phyloP scores from a whole-genome alignment of 2,113 vertebrate species.

The Microtus ochrogaster region DNA sequence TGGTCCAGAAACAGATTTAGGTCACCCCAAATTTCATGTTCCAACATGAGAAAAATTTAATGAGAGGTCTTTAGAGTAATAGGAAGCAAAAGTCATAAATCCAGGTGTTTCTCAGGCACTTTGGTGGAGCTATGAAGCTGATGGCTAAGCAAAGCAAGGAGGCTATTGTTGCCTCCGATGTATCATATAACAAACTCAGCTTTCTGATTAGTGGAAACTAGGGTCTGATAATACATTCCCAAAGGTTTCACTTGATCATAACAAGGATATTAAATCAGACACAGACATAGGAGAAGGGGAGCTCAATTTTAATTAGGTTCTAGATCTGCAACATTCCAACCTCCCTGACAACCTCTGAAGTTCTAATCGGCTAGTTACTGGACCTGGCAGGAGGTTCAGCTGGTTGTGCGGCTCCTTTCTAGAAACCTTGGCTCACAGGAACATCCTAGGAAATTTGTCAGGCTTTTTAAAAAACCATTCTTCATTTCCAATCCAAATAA shows the following conservation, averaged over 20 bases:
- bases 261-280: not conserved
- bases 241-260: not conserved
- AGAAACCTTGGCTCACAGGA: not conserved
- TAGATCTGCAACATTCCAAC: not conserved
- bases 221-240: not conserved
- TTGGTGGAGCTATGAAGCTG: not conserved
- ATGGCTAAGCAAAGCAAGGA: not conserved
- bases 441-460: slow-evolving; percentile 30
- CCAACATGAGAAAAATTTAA: too few relatives aligned
- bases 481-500: slow-evolving; percentile 38
- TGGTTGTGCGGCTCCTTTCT: not conserved
- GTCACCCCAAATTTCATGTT: not conserved
- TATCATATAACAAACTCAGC: not conserved
- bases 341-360: not conserved
- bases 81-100: too few relatives aligned
- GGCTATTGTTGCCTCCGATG: not conserved
- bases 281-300: not conserved
- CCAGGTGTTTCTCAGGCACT: too few relatives aligned
- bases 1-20: not conserved
- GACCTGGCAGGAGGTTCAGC: not conserved
- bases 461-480: not conserved
- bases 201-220: not conserved
- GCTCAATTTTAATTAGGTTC: not conserved
- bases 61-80: not conserved
- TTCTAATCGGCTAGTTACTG: not conserved